Conservation (phyloP, 2,113 vertebrate species). For the Protobothrops flavoviridis region DNA sequence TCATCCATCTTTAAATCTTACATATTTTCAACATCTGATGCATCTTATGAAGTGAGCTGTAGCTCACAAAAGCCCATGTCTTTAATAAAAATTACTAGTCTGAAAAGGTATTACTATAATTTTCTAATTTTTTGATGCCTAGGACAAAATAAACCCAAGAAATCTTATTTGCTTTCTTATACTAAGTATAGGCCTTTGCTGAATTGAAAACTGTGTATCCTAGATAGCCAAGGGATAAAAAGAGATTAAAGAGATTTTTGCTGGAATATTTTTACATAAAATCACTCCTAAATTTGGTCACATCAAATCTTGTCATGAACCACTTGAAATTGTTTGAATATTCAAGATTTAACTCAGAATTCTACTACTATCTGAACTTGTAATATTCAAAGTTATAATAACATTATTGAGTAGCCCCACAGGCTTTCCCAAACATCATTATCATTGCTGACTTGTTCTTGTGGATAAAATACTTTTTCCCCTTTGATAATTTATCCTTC, state of each 20-base stretch:
- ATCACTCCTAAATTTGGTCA: background rate
- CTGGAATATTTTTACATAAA: background rate
- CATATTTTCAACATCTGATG: background rate
- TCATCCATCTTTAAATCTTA: background rate
- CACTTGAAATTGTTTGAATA: background rate
- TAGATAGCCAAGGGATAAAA: background rate
- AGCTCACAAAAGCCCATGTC: background rate
- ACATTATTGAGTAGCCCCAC: background rate
- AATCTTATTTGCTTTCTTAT: background rate
- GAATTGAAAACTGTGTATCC: background rate
- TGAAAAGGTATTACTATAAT: background rate
- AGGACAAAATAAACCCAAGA: background rate
- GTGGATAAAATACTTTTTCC: background rate
- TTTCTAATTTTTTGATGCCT: background rate
- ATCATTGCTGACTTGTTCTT: background rate
- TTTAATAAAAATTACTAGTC: background rate
- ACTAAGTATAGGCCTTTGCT: background rate
- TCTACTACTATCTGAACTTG: background rate
- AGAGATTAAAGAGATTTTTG: background rate
- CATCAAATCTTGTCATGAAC: background rate
- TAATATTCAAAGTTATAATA: slow-evolving; percentile 1
- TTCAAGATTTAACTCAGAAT: background rate
- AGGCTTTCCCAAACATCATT: slow-evolving; percentile 1
- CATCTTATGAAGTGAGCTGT: background rate
- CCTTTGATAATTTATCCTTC: slow-evolving; percentile 11